phyloP scores from a whole-genome alignment of 92 coral and sea anemone species.

The Parazoanthus swiftii region DNA sequence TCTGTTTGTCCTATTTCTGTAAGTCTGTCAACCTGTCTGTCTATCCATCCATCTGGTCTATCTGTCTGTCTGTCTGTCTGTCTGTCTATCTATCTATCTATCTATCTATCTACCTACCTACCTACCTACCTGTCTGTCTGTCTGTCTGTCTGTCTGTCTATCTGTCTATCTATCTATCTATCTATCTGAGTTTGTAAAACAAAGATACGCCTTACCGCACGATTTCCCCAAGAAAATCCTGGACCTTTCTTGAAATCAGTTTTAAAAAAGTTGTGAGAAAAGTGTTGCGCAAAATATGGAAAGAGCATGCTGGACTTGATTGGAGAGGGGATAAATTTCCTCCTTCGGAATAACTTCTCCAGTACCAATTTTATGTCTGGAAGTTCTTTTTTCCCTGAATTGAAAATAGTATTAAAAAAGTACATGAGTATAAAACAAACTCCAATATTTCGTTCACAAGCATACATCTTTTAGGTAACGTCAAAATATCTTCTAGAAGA shows the following conservation, averaged over 20 bases:
- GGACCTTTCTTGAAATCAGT: constrained; percentile 24
- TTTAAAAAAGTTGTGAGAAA: constrained; percentile 20
- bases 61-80: neutral
- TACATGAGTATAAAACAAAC: too few relatives aligned
- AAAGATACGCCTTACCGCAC: neutral
- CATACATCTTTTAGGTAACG: too few relatives aligned
- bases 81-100: neutral
- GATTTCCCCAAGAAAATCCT: constrained; percentile 28
- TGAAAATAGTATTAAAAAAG: neutral
- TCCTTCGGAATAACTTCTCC: constrained; percentile 7
- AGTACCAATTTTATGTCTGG: neutral
- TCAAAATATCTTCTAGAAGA: too few relatives aligned
- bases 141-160: neutral
- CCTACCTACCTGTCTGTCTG: too few relatives aligned
- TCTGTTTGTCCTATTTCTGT: too few relatives aligned
- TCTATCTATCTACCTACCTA: too few relatives aligned
- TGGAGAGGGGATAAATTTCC: constrained; percentile 5
- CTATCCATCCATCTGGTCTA: too few relatives aligned
- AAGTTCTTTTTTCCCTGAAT: neutral
- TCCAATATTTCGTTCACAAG: too few relatives aligned
- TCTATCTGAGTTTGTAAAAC: neutral
- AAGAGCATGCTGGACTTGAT: constrained; percentile 10
- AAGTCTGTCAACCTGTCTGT: too few relatives aligned
- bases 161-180: neutral
- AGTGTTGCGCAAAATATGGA: constrained; percentile 21